A percentile compares a stretch with the other conserved stretches of the same genome.
Conservation (phyloP, 1,140 invertebrate species). For the Apolygus lucorum region DNA sequence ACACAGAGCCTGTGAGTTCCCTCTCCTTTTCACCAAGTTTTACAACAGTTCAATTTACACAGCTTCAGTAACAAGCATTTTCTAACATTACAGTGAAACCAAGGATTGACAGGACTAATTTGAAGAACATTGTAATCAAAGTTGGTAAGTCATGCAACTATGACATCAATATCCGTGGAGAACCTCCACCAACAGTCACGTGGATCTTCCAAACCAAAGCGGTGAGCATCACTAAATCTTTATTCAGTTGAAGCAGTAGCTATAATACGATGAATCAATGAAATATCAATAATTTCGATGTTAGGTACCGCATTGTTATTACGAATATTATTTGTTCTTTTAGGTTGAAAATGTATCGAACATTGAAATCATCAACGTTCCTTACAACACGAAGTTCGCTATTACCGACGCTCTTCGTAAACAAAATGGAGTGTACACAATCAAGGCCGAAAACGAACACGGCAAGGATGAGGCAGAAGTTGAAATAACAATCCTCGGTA, state of each 20-base stretch:
- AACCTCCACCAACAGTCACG: slow-evolving; percentile 83
- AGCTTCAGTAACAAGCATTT: neutral
- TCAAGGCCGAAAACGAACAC: slow-evolving; percentile 82
- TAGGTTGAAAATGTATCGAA: slow-evolving; percentile 53
- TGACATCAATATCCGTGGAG: slow-evolving; percentile 87
- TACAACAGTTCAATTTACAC: too few relatives aligned
- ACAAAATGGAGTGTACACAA: slow-evolving; percentile 84
- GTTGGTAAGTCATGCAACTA: slow-evolving; percentile 88
- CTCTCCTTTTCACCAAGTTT: neutral
- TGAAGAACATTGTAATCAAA: slow-evolving; percentile 81
- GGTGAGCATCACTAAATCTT: too few relatives aligned
- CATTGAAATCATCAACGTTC: slow-evolving; percentile 78
- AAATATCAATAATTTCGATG: neutral
- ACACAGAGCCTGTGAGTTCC: slow-evolving; percentile 68
- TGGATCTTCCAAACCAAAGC: slow-evolving; percentile 66
- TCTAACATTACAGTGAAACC: slow-evolving; percentile 77
- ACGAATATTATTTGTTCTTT: too few relatives aligned
- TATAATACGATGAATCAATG: too few relatives aligned
- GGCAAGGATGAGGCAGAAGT: slow-evolving; percentile 89
- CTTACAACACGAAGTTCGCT: slow-evolving; percentile 86
- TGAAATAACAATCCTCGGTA: slow-evolving; percentile 82
- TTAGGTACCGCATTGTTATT: too few relatives aligned
- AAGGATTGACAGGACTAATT: slow-evolving; percentile 89
- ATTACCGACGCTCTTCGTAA: slow-evolving; percentile 74
- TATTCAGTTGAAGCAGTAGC: neutral